Evolutionary conservation across 2,888 invertebrate species (phyloP).

Genomic region (Steinernema hermaphroditum): DNA sequence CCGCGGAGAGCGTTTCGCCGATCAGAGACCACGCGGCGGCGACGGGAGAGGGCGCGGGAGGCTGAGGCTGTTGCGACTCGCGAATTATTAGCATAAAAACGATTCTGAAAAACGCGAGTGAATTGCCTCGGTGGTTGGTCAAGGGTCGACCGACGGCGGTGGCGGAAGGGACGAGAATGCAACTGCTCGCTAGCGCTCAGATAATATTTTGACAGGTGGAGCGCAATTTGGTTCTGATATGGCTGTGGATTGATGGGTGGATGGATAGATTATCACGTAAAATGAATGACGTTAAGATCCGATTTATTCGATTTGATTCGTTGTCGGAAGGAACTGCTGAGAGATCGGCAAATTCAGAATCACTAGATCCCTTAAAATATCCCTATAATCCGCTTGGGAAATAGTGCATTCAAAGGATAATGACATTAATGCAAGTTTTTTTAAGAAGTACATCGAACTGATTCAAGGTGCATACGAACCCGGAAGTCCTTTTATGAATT

Average conservation of each 20-base stretch:
- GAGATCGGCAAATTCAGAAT: neutral
- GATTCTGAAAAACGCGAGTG: neutral
- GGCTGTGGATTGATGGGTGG: no score
- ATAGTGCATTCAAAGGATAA: no score
- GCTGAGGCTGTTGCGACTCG: neutral
- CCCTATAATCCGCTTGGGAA: no score
- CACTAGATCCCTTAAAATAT: neutral
- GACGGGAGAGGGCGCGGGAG: neutral
- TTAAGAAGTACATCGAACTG: no score
- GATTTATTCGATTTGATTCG: no score
- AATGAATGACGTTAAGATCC: no score
- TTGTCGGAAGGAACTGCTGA: neutral
- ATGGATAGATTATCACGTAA: no score
- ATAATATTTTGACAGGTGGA: neutral
- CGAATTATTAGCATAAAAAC: conserved; percentile 21
- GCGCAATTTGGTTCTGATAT: neutral
- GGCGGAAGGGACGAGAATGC: neutral
- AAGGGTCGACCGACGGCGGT: neutral
- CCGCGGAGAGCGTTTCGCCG: neutral
- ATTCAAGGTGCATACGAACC: no score
- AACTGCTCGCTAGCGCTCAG: neutral
- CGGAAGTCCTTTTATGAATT: no score
- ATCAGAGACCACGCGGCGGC: neutral
- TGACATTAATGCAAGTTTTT: no score
- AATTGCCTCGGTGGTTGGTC: neutral